A percentile compares a stretch with the other conserved stretches of the same genome.
phyloP scores from a whole-genome alignment of 2,113 vertebrate genomes.

The Seriola aureovittata region DNA sequence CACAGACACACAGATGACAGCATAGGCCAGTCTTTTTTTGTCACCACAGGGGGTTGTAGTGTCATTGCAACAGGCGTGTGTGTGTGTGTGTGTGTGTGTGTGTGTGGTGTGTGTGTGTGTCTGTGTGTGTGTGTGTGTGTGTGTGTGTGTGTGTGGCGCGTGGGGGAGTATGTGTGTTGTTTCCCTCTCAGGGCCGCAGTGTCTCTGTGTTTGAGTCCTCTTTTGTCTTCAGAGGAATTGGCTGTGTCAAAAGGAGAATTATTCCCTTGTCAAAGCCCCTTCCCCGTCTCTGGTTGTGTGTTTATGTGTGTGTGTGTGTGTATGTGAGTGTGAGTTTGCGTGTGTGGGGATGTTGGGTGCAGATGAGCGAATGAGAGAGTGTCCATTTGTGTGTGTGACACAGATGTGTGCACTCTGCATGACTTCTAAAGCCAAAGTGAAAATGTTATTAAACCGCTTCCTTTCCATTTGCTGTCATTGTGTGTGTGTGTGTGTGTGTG shows the following conservation, averaged over 20 bases:
- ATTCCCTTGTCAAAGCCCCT: conserved; percentile 54
- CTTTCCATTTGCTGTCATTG: conserved; percentile 44
- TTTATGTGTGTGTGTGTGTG: background rate
- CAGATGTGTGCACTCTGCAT: conserved; percentile 57
- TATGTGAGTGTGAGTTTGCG: conserved; percentile 8
- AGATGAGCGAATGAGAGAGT: background rate
- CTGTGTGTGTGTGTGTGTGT: conserved; percentile 12
- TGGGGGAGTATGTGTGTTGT: conserved; percentile 11
- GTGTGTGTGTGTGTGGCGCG: background rate
- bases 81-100: conserved; percentile 26
- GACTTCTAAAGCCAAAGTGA: conserved; percentile 29
- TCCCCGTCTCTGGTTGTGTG: conserved; percentile 24
- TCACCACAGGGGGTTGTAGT: conserved; percentile 51
- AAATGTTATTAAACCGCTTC: conserved; percentile 35
- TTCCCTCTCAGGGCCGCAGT: conserved; percentile 35
- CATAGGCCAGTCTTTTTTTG: conserved; percentile 44
- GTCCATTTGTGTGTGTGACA: conserved; percentile 32
- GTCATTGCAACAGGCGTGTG: conserved; percentile 40
- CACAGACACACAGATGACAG: conserved; percentile 50
- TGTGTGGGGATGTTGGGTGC: background rate
- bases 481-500: background rate
- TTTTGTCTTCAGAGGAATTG: conserved; percentile 68
- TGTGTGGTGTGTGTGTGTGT: conserved; percentile 19
- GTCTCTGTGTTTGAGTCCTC: conserved; percentile 50
- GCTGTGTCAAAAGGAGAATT: conserved; percentile 64